A percentile compares a stretch with the other conserved stretches of the same genome.
Evolutionary conservation across 2,888 invertebrate genomes (phyloP).

Genomic region (Agriopis aurantiaria): DNA sequence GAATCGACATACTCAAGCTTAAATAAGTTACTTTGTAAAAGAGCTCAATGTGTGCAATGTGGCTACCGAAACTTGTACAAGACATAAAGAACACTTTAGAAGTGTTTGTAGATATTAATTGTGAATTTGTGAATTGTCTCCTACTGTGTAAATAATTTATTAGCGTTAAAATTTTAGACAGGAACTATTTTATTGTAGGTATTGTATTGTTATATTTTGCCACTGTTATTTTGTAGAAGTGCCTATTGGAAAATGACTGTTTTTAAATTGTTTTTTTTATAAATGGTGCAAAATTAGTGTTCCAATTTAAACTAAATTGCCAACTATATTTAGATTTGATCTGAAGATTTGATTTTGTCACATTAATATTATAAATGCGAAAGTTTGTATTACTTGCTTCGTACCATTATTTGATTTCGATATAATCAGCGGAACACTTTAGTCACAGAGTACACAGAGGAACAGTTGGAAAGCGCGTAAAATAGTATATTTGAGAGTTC

Average conservation of each 20-base stretch:
- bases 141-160: conserved; percentile 74
- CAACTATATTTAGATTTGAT: conserved; percentile 39
- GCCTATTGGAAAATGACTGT: conserved; percentile 62
- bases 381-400: not conserved
- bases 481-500: too few species aligned
- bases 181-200: conserved; percentile 65
- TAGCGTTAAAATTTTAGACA: conserved; percentile 61
- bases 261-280: conserved; percentile 48
- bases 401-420: not conserved
- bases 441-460: not conserved
- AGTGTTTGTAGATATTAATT: conserved; percentile 76
- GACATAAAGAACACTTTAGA: conserved; percentile 62
- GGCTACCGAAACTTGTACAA: conserved; percentile 57
- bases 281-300: conserved; percentile 54
- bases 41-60: conserved; percentile 74
- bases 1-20: conserved; percentile 68
- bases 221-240: conserved; percentile 69
- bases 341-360: conserved; percentile 14
- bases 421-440: not conserved
- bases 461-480: not conserved
- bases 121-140: conserved; percentile 59
- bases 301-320: conserved; percentile 27
- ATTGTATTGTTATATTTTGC: conserved; percentile 65
- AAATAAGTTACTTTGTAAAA: conserved; percentile 54
- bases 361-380: not conserved